These are phyloP conservation scores for Epicampocera succincta DNA, from an alignment of 2,888 invertebrate species.

Conservation along the genomic window DNA sequence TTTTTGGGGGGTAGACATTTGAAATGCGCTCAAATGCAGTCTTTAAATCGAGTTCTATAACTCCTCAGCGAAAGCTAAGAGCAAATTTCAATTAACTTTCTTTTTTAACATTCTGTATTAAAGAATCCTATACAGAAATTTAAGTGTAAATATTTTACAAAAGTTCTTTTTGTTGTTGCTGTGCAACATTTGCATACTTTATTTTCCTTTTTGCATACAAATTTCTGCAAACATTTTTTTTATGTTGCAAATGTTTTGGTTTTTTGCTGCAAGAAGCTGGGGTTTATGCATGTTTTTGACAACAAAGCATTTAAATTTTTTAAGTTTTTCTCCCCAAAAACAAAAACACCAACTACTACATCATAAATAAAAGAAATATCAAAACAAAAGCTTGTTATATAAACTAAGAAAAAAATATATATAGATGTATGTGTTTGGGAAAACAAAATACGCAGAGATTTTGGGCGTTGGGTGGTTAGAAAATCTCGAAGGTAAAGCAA, in stretches of 20 bases:
- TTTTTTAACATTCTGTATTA: too few relatives aligned
- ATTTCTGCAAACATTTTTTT: neutral
- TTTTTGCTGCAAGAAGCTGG: conserved; percentile 27
- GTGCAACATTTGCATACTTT: neutral
- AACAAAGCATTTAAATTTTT: conserved; percentile 62
- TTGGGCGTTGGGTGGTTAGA: neutral
- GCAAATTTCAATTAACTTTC: too few relatives aligned
- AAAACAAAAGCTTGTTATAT: conserved; percentile 6
- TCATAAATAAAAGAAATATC: neutral
- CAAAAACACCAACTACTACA: conserved; percentile 16
- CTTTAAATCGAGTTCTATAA: too few relatives aligned
- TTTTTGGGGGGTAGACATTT: too few relatives aligned
- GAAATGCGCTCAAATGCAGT: too few relatives aligned
- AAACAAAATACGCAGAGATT: conserved; percentile 16
- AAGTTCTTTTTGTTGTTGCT: conserved; percentile 3
- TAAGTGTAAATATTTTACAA: neutral
- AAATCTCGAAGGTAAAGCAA: neutral
- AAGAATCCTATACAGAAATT: too few relatives aligned
- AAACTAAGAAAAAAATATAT: conserved; percentile 8
- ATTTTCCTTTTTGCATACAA: neutral
- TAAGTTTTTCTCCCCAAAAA: conserved; percentile 35
- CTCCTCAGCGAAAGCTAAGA: too few relatives aligned
- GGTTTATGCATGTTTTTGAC: conserved; percentile 62
- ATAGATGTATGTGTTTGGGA: too few relatives aligned
- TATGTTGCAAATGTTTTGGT: conserved; percentile 17